Evolutionary conservation across 2,797 vertebrate species (phyloP).

Genomic region (Eutrigla gurnardus): DNA sequence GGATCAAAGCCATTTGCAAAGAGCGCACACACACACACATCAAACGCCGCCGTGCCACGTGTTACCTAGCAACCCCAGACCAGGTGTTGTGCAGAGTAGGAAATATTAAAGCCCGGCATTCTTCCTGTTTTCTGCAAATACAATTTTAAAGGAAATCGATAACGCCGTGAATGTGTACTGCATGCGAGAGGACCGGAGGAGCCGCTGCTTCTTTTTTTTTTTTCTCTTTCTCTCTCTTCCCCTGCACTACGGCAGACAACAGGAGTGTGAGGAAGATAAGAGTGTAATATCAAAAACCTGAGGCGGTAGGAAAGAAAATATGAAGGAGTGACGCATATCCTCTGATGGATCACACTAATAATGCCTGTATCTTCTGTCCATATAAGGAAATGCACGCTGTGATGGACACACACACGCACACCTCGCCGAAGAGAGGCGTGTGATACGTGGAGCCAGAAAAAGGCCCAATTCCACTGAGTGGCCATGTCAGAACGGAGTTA

Average conservation of each 20-base stretch:
- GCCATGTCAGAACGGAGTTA: conserved; percentile 67
- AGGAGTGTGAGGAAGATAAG: conserved; percentile 59
- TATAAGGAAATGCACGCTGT: conserved; percentile 32
- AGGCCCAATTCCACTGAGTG: conserved; percentile 73
- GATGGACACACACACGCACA: conserved; percentile 13
- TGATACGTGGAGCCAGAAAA: conserved; percentile 57
- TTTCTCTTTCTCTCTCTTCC: not conserved
- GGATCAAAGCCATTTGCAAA: conserved; percentile 86
- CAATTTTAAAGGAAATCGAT: conserved; percentile 81
- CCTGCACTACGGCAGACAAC: conserved; percentile 31
- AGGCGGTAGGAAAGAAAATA: conserved; percentile 51
- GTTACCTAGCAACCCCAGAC: conserved; percentile 87
- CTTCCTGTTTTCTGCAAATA: conserved; percentile 77
- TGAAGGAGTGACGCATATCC: conserved; percentile 65
- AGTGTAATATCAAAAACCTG: conserved; percentile 69
- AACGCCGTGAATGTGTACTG: conserved; percentile 66
- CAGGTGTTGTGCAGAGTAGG: conserved; percentile 78
- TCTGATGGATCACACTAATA: conserved; percentile 62
- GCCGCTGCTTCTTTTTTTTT: conserved; percentile 30
- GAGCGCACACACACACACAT: conserved; percentile 74
- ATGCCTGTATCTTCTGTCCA: conserved; percentile 48
- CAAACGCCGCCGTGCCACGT: conserved; percentile 74
- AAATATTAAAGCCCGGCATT: conserved; percentile 76
- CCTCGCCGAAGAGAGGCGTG: conserved; percentile 40
- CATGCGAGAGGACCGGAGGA: conserved; percentile 49